These are phyloP conservation scores for Trissoscelio sp. DNA, from an alignment of 2,888 invertebrate species.

Conservation along the genomic window DNA sequence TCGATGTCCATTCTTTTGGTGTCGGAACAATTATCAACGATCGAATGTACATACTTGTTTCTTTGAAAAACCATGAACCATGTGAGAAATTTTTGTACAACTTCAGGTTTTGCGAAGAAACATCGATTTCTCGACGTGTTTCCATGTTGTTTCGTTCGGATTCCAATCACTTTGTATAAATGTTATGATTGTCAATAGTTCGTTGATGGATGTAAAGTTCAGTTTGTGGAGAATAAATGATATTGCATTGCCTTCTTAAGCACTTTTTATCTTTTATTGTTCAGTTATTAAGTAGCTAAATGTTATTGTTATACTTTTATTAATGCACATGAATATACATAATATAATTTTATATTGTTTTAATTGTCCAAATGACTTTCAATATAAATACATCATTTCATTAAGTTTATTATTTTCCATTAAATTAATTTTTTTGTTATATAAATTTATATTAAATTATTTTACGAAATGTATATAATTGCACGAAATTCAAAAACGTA, in stretches of 20 bases:
- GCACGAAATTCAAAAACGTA: no score
- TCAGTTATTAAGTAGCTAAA: no score
- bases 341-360: no score
- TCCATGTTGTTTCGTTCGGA: background rate
- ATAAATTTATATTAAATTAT: no score
- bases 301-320: no score
- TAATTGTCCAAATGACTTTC: no score
- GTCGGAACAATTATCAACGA: constrained; percentile 1
- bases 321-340: no score
- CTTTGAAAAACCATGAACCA: constrained; percentile 48
- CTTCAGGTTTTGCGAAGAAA: constrained; percentile 50
- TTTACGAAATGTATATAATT: no score
- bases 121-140: constrained; percentile 20
- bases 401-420: no score
- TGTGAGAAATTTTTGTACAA: constrained; percentile 49
- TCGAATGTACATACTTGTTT: constrained; percentile 51
- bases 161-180: constrained; percentile 16
- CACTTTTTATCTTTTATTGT: no score
- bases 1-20: constrained; percentile 7
- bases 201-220: constrained; percentile 43
- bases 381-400: no score
- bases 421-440: background rate
- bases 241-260: no score
- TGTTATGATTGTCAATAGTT: constrained; percentile 4
- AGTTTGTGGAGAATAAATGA: constrained; percentile 13